A percentile compares a stretch with the other conserved stretches of the same genome.
phyloP scores from a whole-genome alignment of 92 coral and sea anemone species.

The Meandrina meandrites region DNA sequence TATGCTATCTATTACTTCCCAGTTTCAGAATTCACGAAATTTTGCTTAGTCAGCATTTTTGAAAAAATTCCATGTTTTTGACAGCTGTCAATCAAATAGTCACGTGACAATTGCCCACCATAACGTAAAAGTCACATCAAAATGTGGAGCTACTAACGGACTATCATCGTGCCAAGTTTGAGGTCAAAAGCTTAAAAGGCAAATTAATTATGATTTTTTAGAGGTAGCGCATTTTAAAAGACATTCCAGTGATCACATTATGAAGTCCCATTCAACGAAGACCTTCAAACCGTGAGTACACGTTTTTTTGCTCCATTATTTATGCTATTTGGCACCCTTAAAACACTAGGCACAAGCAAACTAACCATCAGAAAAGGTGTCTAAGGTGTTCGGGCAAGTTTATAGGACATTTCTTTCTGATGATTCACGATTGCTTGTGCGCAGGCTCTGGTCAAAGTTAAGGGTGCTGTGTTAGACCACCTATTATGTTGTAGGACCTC shows the following conservation, averaged over 20 bases:
- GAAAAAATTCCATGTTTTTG: too few species aligned
- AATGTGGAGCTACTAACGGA: background rate
- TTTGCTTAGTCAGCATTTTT: too few species aligned
- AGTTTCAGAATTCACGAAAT: too few species aligned
- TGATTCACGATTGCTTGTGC: background rate
- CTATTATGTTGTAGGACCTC: slow-evolving; percentile 6
- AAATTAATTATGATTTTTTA: background rate
- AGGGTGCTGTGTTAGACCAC: slow-evolving; percentile 5
- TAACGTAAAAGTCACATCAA: too few species aligned
- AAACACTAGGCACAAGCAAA: slow-evolving; percentile 9
- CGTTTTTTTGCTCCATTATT: slow-evolving; percentile 1
- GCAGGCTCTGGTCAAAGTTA: slow-evolving; percentile 6
- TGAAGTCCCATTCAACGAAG: background rate
- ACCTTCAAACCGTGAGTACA: slow-evolving; percentile 10
- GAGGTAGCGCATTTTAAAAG: background rate
- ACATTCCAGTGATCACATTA: background rate
- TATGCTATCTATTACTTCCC: too few species aligned
- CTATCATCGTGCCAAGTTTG: background rate
- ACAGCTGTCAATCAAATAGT: background rate
- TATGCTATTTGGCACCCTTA: background rate
- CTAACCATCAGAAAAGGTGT: background rate
- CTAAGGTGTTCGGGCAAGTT: slow-evolving; percentile 20
- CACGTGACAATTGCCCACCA: too few species aligned
- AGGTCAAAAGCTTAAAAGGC: background rate
- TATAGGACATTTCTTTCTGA: background rate